Evolutionary conservation across 1,140 invertebrate genomes (phyloP), one percentile per base, ranked within the genome.

Genomic region (Drosophila bipectinata): DNA sequence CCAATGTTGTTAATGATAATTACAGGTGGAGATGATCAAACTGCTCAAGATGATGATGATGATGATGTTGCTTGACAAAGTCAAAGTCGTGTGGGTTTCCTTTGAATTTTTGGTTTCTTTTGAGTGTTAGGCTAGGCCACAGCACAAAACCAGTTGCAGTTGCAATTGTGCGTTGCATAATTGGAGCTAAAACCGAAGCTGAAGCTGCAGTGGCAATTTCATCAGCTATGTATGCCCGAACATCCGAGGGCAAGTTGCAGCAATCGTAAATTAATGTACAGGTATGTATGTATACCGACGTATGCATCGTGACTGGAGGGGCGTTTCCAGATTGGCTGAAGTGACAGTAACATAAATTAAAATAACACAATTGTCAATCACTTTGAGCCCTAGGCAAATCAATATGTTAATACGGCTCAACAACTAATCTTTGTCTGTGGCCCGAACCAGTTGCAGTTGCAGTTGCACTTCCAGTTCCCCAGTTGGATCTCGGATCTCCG

Each of bases 311-410:
- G 82, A 87, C 77, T 61, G 18, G 26, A 68, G 72, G 72, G 81
- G 80, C 80, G 74, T 64, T 62, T 30, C 37, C 30, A 37, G 51
- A 60, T 73, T 62, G 66, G 37, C 52, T 26, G 37, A 74, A 64
- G 54, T 85, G 82, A 85, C 81, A 85, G 66, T 18, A 61, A 85
- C 81, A 85, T 85, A 85, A 85, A 85, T 85, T 82, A 87, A 57
- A 77, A 59, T 78, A 85, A 85, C 81, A 85, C 81, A 87, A 85
- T 85, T 85, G 81, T 85, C 81, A 85, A 85, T 85, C 81, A 85
- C 62, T 60, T 75, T 85, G 58, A 61, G 82, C 78, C 83, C 78
- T 87, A 82, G 78, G 81, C 81, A 78, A 85, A 87, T 82, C 81
- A 87, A 78, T 85, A 85, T 87, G 82, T 72, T 82, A 85, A 85